Percentiles rank a stretch among this genome's conserved stretches.
These are phyloP conservation scores for Xanthorhoe spadicearia DNA, from an alignment of 2,888 invertebrate genomes.

Conservation along the genomic window DNA sequence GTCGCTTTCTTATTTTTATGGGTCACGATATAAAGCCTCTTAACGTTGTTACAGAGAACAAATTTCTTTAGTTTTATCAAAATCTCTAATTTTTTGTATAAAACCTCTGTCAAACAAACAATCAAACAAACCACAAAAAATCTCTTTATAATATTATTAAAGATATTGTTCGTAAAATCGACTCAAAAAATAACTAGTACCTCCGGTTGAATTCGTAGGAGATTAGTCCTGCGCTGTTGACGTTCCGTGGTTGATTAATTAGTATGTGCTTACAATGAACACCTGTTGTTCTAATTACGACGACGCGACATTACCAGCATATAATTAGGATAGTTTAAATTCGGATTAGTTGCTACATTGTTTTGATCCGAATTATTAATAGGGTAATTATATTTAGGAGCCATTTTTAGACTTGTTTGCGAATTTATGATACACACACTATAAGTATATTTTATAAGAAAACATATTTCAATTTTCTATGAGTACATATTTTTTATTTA, in stretches of 20 bases:
- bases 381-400: background rate
- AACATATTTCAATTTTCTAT: no score
- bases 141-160: no score
- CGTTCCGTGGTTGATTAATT: slow-evolving; percentile 16
- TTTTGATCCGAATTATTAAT: slow-evolving; percentile 30
- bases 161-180: background rate
- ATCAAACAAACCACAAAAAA: no score
- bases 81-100: no score
- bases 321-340: slow-evolving; percentile 41
- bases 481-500: no score
- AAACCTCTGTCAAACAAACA: no score
- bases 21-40: no score
- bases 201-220: background rate
- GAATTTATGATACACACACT: no score
- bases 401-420: background rate
- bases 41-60: no score
- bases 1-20: no score
- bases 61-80: no score
- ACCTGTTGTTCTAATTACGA: slow-evolving; percentile 44
- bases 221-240: slow-evolving; percentile 1
- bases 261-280: slow-evolving; percentile 21
- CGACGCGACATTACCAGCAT: slow-evolving; percentile 41
- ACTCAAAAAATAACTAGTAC: background rate
- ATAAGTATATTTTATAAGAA: no score
- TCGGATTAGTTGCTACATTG: slow-evolving; percentile 37